These are phyloP conservation scores for Himantopus leucocephalus DNA, from an alignment of 2,113 vertebrate genomes.

Conservation along the genomic window DNA sequence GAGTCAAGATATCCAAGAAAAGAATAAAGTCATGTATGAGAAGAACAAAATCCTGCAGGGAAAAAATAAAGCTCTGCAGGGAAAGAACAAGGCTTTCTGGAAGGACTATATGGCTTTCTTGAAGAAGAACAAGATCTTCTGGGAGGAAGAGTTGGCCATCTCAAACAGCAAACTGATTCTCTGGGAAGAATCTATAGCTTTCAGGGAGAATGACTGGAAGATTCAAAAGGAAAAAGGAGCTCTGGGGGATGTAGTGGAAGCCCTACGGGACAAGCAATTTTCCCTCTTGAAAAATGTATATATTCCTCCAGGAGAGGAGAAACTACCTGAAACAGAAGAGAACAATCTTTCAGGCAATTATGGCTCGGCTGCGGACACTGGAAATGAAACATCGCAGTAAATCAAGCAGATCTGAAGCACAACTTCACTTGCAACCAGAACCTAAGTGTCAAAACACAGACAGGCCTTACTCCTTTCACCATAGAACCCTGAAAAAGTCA, in stretches of 20 bases:
- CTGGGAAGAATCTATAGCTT: neutral
- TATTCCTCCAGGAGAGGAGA: neutral
- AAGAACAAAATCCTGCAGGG: neutral
- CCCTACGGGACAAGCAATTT: neutral
- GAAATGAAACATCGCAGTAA: neutral
- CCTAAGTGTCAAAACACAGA: neutral
- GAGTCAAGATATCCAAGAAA: neutral
- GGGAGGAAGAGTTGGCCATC: neutral
- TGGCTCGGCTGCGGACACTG: neutral
- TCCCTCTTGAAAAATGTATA: neutral
- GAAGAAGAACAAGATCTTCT: conserved; percentile 11
- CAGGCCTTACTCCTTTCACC: neutral
- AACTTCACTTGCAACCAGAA: neutral
- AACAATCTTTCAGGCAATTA: neutral
- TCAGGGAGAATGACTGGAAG: neutral
- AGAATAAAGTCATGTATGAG: neutral
- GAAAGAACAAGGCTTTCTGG: neutral
- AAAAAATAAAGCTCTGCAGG: neutral
- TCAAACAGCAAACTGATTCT: neutral
- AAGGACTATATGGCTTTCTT: neutral
- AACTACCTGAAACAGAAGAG: neutral
- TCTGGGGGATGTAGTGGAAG: neutral
- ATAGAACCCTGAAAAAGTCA: neutral
- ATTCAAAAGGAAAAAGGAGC: neutral
- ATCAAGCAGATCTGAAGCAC: neutral